Base-by-base conservation (phyloP, 2,888 invertebrate genomes). In the Heliconius hortense region DNA sequence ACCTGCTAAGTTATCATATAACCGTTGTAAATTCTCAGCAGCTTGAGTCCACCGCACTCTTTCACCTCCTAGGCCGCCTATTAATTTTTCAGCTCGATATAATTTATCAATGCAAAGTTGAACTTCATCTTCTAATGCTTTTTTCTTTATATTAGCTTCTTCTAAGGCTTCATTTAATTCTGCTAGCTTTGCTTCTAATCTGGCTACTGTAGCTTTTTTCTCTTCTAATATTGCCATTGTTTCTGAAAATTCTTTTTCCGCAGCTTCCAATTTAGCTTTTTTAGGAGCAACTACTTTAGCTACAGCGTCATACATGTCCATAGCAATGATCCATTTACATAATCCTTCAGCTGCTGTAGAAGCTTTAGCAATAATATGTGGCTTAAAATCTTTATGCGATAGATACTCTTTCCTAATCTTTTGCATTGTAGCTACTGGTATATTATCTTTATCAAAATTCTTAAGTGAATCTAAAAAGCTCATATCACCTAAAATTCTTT, bases 291-390 rank as follows among this genome's bases (percentile, higher is more conserved):
- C 97, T 66, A 96, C 95, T 90, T 97, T 97, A 68, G 97, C 96
- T 3, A 97, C 97, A 68, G 95, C 95, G 86, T 98, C 98, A 86
- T 98, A 98, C 90, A 97, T 96, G 84, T 98, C 97, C 96, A 98
- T 97, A 1, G 98, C 98, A 80, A 97, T 95, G 72, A 98, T 97
- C 98, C 98, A 98, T 86, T 97, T 97, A 87, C 98, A 98, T 62
- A 98, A 93, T 72, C 98, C 98, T 92, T 99, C 98, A 31, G 98
- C 99, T 4, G 99, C 99, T 79, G 97, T 96, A 0, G 98, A 99
- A 0, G 98, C 98, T 89, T 98, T 97, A 21, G 97, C 97, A 74
- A 98, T 96, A 74, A 97, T 95, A 77, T 95, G 93, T 2, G 97
- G 97, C 81, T 97, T 96, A 86, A 98, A 98, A 83, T 97, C 96